Conservation (phyloP, 1,140 invertebrate genomes). For the Protaetia brevitarsis region DNA sequence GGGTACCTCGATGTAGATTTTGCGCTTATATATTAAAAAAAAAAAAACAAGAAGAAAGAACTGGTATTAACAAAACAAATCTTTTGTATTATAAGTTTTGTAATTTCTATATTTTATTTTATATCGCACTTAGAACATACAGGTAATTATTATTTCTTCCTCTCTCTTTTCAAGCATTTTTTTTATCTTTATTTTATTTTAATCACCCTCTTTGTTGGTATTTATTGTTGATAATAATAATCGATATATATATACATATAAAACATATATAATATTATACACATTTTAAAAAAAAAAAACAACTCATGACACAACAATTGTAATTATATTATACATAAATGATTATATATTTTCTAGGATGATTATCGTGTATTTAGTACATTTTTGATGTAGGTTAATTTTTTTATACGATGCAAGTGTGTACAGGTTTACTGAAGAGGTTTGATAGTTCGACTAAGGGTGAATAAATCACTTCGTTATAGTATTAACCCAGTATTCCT, state of each 20-base stretch:
- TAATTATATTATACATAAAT: background rate
- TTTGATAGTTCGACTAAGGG: too few species aligned
- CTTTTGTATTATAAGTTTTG: background rate
- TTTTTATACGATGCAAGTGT: background rate
- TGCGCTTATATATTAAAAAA: background rate
- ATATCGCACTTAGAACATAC: too few species aligned
- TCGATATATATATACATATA: too few species aligned
- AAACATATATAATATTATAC: too few species aligned
- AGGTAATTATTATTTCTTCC: too few species aligned
- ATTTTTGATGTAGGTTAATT: slow-evolving; percentile 1
- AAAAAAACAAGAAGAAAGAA: too few species aligned
- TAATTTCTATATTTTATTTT: background rate
- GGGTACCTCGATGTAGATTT: background rate
- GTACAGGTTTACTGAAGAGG: background rate
- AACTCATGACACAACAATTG: slow-evolving; percentile 11
- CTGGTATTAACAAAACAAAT: background rate
- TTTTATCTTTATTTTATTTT: too few species aligned
- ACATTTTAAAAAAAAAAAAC: background rate
- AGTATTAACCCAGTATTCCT: too few species aligned
- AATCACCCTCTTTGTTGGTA: too few species aligned
- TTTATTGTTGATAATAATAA: too few species aligned
- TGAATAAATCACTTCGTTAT: too few species aligned
- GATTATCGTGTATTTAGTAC: slow-evolving; percentile 11
- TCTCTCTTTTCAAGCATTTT: too few species aligned
- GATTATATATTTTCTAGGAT: background rate